Conservation (phyloP, 1,140 invertebrate genomes). For the Episyrphus balteatus region DNA sequence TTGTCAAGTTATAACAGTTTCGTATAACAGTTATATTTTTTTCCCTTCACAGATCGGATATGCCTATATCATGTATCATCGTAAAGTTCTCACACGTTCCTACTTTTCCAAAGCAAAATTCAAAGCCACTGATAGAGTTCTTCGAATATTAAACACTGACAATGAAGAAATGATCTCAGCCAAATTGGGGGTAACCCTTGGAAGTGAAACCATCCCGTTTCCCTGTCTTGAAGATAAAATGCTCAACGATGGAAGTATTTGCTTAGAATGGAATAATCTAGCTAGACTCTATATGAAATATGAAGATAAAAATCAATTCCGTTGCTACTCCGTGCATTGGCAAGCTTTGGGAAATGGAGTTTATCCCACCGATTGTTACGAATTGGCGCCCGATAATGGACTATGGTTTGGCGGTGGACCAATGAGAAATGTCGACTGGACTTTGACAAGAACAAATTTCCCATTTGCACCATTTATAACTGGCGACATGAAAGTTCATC, state of each 20-base stretch:
- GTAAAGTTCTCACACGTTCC: slow-evolving; percentile 64
- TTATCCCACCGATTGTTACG: slow-evolving; percentile 71
- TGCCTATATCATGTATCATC: slow-evolving; percentile 71
- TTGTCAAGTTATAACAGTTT: not conserved
- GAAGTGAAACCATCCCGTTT: slow-evolving; percentile 48
- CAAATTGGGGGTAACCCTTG: slow-evolving; percentile 48
- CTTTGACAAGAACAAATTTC: slow-evolving; percentile 58
- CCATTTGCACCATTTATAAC: slow-evolving; percentile 70
- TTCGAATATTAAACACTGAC: slow-evolving; percentile 58
- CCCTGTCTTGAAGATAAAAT: slow-evolving; percentile 56
- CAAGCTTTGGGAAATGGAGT: slow-evolving; percentile 51
- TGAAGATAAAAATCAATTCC: slow-evolving; percentile 42
- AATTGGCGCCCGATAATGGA: slow-evolving; percentile 51
- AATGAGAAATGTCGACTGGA: slow-evolving; percentile 64
- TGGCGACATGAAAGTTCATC: slow-evolving; percentile 59
- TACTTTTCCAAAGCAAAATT: slow-evolving; percentile 78
- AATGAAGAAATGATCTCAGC: slow-evolving; percentile 61
- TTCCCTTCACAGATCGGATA: slow-evolving; percentile 47
- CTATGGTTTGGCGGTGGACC: slow-evolving; percentile 78
- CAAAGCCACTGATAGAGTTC: slow-evolving; percentile 62
- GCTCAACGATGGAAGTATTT: slow-evolving; percentile 47
- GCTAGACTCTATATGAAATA: slow-evolving; percentile 60
- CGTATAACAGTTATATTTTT: not conserved
- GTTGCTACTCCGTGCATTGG: slow-evolving; percentile 78
- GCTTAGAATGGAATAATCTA: slow-evolving; percentile 69